These are phyloP conservation scores for Argynnis bischoffii DNA, from an alignment of 2,888 invertebrate species.

Conservation along the genomic window DNA sequence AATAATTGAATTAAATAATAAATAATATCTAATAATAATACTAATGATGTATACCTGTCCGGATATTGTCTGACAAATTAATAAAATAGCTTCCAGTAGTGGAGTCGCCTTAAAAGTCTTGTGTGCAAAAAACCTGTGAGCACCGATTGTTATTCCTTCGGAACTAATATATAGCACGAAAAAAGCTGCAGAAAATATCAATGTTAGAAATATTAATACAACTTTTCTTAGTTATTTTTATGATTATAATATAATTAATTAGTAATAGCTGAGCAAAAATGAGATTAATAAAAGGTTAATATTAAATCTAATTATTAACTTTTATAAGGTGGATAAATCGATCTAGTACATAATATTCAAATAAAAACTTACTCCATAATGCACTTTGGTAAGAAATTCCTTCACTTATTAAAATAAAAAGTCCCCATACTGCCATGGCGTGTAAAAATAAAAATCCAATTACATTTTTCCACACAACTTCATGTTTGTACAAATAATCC, in stretches of 20 bases:
- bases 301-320: too few relatives aligned
- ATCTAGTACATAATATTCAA: too few relatives aligned
- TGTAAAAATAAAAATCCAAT: slow-evolving; percentile 83
- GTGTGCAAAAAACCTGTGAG: slow-evolving; percentile 91
- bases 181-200: slow-evolving; percentile 12
- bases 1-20: too few relatives aligned
- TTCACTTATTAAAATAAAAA: slow-evolving; percentile 52
- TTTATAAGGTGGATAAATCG: too few relatives aligned
- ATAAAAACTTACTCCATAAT: slow-evolving; percentile 56
- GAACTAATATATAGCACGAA: slow-evolving; percentile 44
- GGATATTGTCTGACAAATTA: slow-evolving; percentile 86
- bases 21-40: too few relatives aligned
- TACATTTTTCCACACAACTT: slow-evolving; percentile 84
- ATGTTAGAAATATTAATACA: too few relatives aligned
- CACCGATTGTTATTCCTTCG: slow-evolving; percentile 90
- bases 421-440: slow-evolving; percentile 73
- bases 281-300: too few relatives aligned
- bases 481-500: slow-evolving; percentile 64
- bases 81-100: slow-evolving; percentile 83
- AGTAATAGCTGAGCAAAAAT: too few relatives aligned
- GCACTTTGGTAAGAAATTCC: slow-evolving; percentile 47
- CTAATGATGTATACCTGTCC: slow-evolving; percentile 84
- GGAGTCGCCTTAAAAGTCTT: slow-evolving; percentile 88
- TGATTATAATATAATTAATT: too few relatives aligned
- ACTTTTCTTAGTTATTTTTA: too few relatives aligned